A percentile compares a stretch with the other conserved stretches of the same genome.
These are phyloP conservation scores for Vireo griseus DNA, from an alignment of 2,797 vertebrate species.

Conservation along the genomic window DNA sequence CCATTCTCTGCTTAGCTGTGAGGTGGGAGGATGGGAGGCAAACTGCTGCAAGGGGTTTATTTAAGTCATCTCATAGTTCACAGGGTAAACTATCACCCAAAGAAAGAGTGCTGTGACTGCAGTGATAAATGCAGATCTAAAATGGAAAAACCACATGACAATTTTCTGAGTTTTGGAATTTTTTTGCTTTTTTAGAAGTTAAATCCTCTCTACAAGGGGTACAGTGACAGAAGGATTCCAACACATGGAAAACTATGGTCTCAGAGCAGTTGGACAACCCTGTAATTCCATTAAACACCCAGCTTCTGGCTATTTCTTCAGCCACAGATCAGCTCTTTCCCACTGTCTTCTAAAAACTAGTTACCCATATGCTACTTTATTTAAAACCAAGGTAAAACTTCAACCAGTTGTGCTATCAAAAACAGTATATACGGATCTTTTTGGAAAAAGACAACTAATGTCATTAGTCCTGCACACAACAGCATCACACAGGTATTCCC, in stretches of 20 bases:
- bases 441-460: neutral
- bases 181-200: neutral
- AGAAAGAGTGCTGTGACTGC: neutral
- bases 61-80: neutral
- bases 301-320: neutral
- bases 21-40: neutral
- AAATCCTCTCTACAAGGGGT: neutral
- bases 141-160: neutral
- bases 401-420: neutral
- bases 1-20: neutral
- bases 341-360: neutral
- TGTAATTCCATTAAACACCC: neutral
- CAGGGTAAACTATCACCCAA: neutral
- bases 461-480: neutral
- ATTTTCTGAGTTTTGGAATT: neutral
- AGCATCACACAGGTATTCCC: neutral
- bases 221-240: neutral
- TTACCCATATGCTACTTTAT: neutral
- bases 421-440: neutral
- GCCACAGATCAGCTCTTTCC: neutral
- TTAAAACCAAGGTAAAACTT: neutral
- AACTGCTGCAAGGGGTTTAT: neutral
- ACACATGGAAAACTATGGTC: neutral
- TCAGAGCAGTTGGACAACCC: neutral
- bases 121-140: neutral